Conservation (phyloP, 2,113 vertebrate genomes). For the Neopipo cinnamomea region DNA sequence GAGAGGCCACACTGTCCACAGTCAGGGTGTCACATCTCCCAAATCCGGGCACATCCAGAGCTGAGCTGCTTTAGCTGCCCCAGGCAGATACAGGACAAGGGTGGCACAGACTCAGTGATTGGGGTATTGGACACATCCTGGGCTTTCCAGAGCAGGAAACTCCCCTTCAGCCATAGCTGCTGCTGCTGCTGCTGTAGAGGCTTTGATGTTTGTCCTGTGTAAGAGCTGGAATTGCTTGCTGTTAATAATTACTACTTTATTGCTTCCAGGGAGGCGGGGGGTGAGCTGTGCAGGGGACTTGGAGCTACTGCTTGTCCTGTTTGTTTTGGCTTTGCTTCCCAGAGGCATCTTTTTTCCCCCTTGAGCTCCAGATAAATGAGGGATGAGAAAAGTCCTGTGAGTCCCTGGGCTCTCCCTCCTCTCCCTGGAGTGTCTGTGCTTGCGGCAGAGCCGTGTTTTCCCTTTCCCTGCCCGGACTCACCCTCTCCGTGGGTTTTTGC, state of each 20-base stretch:
- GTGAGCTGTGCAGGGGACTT: not conserved
- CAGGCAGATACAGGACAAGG: not conserved
- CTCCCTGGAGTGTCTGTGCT: not conserved
- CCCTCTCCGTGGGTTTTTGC: conserved; percentile 25
- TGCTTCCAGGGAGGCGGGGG: not conserved
- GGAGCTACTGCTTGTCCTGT: not conserved
- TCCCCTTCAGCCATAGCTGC: not conserved
- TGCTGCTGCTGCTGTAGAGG: not conserved
- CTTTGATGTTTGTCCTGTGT: not conserved
- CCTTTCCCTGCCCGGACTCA: not conserved
- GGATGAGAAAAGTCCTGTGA: not conserved
- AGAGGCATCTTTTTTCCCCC: not conserved
- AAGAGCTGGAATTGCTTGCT: not conserved
- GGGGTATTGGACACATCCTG: not conserved
- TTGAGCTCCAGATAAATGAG: not conserved
- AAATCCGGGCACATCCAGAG: not conserved
- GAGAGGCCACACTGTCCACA: not conserved
- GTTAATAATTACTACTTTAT: not conserved
- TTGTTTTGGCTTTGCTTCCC: not conserved
- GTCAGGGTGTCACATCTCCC: not conserved
- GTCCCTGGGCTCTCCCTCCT: not conserved
- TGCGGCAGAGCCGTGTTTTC: not conserved
- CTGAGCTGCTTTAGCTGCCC: not conserved
- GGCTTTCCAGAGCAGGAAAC: not conserved
- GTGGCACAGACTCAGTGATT: not conserved